Evolutionary conservation across 1,140 invertebrate species (phyloP).

Genomic region (Meteorus sp.): DNA sequence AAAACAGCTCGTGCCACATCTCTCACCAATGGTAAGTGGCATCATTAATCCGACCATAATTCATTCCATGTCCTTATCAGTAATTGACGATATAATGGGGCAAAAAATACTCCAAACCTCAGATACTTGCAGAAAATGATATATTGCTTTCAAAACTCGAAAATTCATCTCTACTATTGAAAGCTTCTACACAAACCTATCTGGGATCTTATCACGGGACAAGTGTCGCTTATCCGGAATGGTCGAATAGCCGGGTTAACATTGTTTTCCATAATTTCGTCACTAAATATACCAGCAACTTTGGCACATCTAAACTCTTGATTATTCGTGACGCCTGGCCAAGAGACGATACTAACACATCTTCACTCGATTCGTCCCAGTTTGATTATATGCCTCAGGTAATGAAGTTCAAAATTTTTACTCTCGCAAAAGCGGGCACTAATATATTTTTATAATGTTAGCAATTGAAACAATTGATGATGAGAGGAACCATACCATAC

Average conservation of each 20-base stretch:
- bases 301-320: neutral
- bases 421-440: neutral
- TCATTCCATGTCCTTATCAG: too few species aligned
- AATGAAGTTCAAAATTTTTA: conserved; percentile 9
- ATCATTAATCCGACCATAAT: too few species aligned
- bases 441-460: conserved; percentile 14
- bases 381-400: conserved; percentile 39
- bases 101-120: too few species aligned
- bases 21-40: conserved; percentile 32
- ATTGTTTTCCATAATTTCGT: conserved; percentile 21
- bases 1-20: conserved; percentile 28
- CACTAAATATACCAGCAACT: conserved; percentile 22
- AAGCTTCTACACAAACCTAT: conserved; percentile 16
- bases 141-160: neutral
- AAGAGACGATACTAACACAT: conserved; percentile 23
- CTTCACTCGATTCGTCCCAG: neutral
- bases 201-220: conserved; percentile 18
- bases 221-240: conserved; percentile 35
- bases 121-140: conserved; percentile 19
- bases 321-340: conserved; percentile 32
- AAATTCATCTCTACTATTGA: conserved; percentile 21
- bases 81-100: too few species aligned
- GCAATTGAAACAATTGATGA: conserved; percentile 27
- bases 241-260: conserved; percentile 23
- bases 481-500: conserved; percentile 32